Evolutionary conservation across 2,797 vertebrate species (phyloP), one percentile per base, ranked within the genome.

Genomic region (Gymnoscopelus braueri): DNA sequence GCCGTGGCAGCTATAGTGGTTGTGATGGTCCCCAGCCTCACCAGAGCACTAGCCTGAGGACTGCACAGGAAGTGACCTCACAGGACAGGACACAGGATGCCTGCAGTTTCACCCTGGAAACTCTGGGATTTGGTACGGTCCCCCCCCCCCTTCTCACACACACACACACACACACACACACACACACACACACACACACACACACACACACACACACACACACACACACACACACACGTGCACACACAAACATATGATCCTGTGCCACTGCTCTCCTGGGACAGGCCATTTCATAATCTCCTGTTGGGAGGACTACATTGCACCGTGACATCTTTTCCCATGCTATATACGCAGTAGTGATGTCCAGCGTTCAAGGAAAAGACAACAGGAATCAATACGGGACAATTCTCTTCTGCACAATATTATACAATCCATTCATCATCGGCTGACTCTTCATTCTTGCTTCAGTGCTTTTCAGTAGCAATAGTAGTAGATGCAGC

Each of bases 1-100:
- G 91, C 94, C 3, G 55, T 93, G 80, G 93, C 88, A 67, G 91
- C 92, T 49, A 82, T 93, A 15, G 82, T 88, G 35, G 83, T 92
- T 84, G 83, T 95, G 83, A 89, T 95, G 8, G 73, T 92, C 53
- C 91, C 93, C 65, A 86, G 89, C 82, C 88, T 92, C 72, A 89
- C 81, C 73, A 81, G 91, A 79, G 86, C 70, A 7, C 67, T 82
- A 19, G 78, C 89, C 82, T 94, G 90, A 94, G 80, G 69, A 73
- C 63, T 15, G 13, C 47, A 47, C 44, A 79, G 80, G 77, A 86
- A 83, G 87, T 67, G 79, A 80, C 82, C 64, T 83, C 73, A 72
- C 49, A 7, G 64, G 51, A 14, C 32, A 24, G 55, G 23, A 15
- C 39, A 15, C 39, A 15, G 5, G 57, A 35, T 7, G 14, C 32